Base-by-base conservation (phyloP, 2,888 invertebrate species). In the Dasysyrphus albostriatus region DNA sequence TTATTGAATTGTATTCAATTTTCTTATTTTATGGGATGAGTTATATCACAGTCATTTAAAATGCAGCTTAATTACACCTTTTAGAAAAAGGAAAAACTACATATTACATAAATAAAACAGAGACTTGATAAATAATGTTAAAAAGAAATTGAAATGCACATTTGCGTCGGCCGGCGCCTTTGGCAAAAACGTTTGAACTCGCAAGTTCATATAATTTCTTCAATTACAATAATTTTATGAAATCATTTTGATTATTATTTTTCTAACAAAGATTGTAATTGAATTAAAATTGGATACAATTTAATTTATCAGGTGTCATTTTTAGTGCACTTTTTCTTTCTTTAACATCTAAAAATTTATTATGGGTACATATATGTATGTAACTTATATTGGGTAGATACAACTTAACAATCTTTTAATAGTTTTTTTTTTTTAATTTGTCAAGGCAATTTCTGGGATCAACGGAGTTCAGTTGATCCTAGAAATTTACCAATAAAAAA, bases 1-100 rank as follows among this genome's bases (percentile, higher is more conserved):
- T 14, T 37, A 37, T 24, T n/a, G 2, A 69, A 51, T 69, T 39
- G 14, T 9, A 39, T 51, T 69, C 19, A 69, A 69, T 54, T 54
- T 69, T 69, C 51, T 10, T 29, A 51, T 51, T n/a, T 47, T 12
- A 51, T 67, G 6, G 5, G 10, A 51, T 51, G 34, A 51, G 5
- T 51, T 54, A 39, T 69, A 54, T 19, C 12, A n/a, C n/a, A 39
- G n/a, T 51, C 19, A 54, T 42, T 24, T 54, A 54, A 42, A 39
- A 39, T n/a, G 51, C 39, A 29, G 12, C 10, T 34, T 49, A 49
- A 67, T 39, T 29, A 47, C n/a, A 51, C 32, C 9, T 9, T 32
- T 32, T 12, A 32, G 12, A 61, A 42, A 39, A 34, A 8, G 3
- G 24, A 42, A 61, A 6, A 10, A 32, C 32, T n/a, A n/a, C n/a